Evolutionary conservation across 2,113 vertebrate genomes (phyloP).

Genomic region (Heteronetta atricapilla): DNA sequence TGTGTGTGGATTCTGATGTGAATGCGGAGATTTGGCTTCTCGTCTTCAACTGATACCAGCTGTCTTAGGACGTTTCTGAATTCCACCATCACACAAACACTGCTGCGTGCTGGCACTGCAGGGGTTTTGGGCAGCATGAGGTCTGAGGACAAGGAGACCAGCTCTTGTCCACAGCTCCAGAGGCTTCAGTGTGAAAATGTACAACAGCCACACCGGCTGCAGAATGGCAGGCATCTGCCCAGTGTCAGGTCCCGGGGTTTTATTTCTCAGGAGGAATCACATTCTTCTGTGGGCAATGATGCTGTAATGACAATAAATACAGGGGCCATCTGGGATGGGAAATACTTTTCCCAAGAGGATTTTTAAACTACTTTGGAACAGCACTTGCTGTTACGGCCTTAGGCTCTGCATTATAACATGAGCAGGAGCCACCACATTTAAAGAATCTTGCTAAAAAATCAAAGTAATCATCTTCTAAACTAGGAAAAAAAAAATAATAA

Average conservation of each 20-base stretch:
- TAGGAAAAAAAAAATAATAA: neutral
- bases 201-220: neutral
- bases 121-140: neutral
- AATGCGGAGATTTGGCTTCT: neutral
- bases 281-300: neutral
- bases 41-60: neutral
- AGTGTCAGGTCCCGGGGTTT: neutral
- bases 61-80: neutral
- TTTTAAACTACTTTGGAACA: neutral
- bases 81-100: accelerated
- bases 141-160: accelerated
- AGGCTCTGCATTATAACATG: neutral
- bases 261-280: neutral
- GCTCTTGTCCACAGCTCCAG: neutral
- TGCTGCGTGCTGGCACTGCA: neutral
- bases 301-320: neutral
- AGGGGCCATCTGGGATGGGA: neutral
- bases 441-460: neutral
- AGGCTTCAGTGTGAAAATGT: accelerated
- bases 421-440: neutral
- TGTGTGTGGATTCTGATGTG: accelerated
- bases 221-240: neutral
- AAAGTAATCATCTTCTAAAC: neutral
- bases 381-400: neutral
- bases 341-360: slow-evolving; percentile 1